phyloP scores from a whole-genome alignment of 64 coral and sea anemone genomes.

The Montipora sp. region DNA sequence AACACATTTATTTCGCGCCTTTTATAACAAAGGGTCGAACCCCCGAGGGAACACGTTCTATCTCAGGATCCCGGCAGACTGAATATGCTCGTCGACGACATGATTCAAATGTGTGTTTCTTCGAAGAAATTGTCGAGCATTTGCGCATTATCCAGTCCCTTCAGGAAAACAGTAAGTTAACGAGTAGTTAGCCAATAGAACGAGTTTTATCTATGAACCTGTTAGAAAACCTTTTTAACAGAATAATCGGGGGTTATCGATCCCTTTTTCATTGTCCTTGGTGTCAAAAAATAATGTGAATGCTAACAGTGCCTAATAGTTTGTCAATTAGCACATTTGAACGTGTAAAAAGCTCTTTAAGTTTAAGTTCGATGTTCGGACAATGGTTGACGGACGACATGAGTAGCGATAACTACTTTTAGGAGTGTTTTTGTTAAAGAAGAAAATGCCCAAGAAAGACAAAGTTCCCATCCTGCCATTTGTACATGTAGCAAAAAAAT shows the following conservation, averaged over 20 bases:
- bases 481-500: not conserved
- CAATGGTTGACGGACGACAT: not conserved
- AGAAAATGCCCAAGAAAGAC: conserved; percentile 28
- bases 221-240: not conserved
- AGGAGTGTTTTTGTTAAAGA: not conserved
- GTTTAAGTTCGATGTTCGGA: not conserved
- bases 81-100: conserved; percentile 3
- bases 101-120: conserved; percentile 63
- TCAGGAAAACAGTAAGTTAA: not conserved
- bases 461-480: not conserved
- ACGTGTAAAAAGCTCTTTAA: not conserved
- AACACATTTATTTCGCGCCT: not conserved
- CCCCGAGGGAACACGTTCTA: conserved; percentile 41
- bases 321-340: not conserved
- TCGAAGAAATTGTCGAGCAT: conserved; percentile 8
- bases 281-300: not conserved
- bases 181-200: not conserved
- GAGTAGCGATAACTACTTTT: not conserved
- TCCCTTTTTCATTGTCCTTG: not conserved
- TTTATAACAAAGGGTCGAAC: conserved; percentile 57
- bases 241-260: not conserved
- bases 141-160: not conserved
- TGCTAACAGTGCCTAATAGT: not conserved
- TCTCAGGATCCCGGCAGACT: not conserved
- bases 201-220: not conserved